Conservation (phyloP, 2,113 vertebrate genomes). For the Saimiri boliviensis region DNA sequence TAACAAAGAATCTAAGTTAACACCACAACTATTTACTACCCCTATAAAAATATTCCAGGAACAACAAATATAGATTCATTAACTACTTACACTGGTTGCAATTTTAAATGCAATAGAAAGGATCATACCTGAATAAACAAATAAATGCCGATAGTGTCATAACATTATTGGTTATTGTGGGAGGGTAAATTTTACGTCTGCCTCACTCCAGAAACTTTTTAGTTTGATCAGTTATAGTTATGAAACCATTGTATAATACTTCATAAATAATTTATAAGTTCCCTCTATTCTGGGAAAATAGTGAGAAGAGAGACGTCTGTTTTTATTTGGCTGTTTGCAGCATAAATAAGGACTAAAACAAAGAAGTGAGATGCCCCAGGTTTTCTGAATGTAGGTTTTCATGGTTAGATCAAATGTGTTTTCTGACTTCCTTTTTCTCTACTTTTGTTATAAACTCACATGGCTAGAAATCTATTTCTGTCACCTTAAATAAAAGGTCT, state of each 20-base stretch:
- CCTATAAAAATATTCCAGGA: neutral
- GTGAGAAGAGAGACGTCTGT: constrained; percentile 17
- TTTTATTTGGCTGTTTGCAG: neutral
- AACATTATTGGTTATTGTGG: neutral
- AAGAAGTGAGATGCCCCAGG: neutral
- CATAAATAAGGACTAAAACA: neutral
- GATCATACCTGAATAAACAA: neutral
- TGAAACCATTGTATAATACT: constrained; percentile 49
- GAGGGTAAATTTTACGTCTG: constrained; percentile 2
- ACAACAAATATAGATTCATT: neutral
- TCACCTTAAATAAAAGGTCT: neutral
- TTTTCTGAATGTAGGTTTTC: neutral
- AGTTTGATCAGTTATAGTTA: constrained; percentile 54
- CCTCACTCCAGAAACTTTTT: constrained; percentile 47
- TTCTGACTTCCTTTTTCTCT: constrained; percentile 3
- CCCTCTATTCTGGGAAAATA: constrained; percentile 56
- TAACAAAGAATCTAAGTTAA: neutral
- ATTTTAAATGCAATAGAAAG: neutral
- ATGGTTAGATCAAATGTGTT: neutral
- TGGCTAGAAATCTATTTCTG: neutral
- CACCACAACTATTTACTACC: neutral
- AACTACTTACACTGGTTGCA: neutral
- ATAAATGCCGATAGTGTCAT: neutral
- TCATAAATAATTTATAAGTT: constrained; percentile 69
- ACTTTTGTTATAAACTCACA: neutral